These are phyloP conservation scores for Glyptemys insculpta DNA, from an alignment of 2,797 vertebrate species.

Conservation along the genomic window DNA sequence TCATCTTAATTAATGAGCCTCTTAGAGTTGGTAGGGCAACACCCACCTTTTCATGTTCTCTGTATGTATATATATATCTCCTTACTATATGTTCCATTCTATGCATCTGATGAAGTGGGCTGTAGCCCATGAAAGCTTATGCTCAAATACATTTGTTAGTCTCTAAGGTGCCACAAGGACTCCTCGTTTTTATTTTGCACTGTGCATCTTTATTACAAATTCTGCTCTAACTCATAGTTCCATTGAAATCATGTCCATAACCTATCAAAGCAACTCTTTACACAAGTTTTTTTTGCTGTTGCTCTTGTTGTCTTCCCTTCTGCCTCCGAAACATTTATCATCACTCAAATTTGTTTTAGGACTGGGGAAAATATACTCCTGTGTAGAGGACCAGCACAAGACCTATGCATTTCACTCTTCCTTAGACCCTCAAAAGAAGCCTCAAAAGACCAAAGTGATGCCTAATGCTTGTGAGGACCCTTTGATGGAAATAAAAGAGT, in stretches of 20 bases:
- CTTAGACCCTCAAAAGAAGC: background rate
- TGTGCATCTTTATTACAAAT: constrained; percentile 42
- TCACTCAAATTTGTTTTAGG: background rate
- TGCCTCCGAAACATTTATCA: background rate
- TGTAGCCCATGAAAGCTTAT: too few relatives aligned
- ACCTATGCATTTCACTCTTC: background rate
- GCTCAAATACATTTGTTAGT: too few relatives aligned
- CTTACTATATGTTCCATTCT: too few relatives aligned
- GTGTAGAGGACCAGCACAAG: background rate
- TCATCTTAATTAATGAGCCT: too few relatives aligned
- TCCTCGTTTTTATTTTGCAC: background rate
- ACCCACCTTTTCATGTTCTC: too few relatives aligned
- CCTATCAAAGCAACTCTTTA: constrained; percentile 41
- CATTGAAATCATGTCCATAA: constrained; percentile 38
- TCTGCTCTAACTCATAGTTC: constrained; percentile 57
- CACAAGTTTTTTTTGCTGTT: constrained; percentile 31
- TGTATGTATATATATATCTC: too few relatives aligned
- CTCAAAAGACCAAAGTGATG: background rate
- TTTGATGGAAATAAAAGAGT: background rate
- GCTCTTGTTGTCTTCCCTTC: background rate
- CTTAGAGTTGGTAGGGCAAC: too few relatives aligned
- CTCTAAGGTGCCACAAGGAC: too few relatives aligned
- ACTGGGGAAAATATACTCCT: background rate
- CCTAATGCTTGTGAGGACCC: background rate
- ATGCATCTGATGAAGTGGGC: too few relatives aligned